A percentile compares a stretch with the other conserved stretches of the same genome.
These are phyloP conservation scores for Thymelicus lineola DNA, from an alignment of 2,888 invertebrate genomes.

Conservation along the genomic window DNA sequence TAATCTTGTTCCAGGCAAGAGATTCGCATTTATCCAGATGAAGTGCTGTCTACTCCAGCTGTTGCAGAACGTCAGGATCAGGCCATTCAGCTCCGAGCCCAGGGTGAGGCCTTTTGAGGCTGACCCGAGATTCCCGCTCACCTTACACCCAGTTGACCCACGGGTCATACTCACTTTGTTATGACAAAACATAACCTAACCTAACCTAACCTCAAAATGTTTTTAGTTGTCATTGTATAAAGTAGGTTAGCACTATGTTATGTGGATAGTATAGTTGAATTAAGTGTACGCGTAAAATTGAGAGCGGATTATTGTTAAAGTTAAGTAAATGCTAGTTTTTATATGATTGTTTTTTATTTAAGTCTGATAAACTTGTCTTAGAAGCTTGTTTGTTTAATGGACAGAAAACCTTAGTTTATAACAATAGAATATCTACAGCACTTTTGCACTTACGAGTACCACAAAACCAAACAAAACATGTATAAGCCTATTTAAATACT, in stretches of 20 bases:
- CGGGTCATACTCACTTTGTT: conserved; percentile 64
- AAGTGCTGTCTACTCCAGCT: conserved; percentile 71
- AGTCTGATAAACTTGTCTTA: no score
- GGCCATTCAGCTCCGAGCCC: conserved; percentile 44
- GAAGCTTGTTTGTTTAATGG: no score
- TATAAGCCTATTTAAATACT: no score
- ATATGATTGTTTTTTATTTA: not conserved
- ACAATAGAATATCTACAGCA: no score
- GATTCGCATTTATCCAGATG: conserved; percentile 79
- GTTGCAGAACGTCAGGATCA: conserved; percentile 58
- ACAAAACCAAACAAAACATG: no score
- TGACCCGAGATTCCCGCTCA: conserved; percentile 72
- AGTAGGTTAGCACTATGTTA: not conserved
- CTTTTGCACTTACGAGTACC: no score
- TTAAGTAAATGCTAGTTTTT: not conserved
- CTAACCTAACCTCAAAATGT: conserved; percentile 17
- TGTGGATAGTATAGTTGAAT: not conserved
- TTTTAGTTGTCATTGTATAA: not conserved
- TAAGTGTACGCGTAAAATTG: not conserved
- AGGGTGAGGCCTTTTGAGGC: conserved; percentile 55
- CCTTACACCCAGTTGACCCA: conserved; percentile 71
- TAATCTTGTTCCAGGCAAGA: conserved; percentile 62
- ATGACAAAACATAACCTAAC: conserved; percentile 50
- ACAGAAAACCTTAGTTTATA: no score
- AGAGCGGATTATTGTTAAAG: not conserved